phyloP scores from a whole-genome alignment of 2,797 vertebrate species.

The Tokudaia tokunoshimensis region DNA sequence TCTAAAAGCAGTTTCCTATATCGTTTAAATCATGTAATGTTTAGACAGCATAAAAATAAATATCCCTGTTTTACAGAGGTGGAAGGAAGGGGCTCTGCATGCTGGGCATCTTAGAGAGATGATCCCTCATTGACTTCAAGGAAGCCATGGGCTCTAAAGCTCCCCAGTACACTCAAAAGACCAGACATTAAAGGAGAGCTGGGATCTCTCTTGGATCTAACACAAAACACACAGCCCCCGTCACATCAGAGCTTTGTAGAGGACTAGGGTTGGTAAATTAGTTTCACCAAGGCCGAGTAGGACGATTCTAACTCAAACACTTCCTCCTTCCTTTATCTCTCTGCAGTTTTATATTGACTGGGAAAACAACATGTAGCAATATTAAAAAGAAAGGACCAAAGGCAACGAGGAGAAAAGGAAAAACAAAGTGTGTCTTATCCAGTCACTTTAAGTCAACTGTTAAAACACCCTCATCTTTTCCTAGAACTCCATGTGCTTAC shows the following conservation, averaged over 20 bases:
- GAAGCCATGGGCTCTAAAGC: neutral
- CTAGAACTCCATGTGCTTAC: neutral
- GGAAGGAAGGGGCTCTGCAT: neutral
- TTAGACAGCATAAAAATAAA: slow-evolving; percentile 18
- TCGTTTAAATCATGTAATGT: slow-evolving; percentile 27
- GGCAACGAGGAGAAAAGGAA: neutral
- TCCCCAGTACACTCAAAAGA: neutral
- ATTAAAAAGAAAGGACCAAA: neutral
- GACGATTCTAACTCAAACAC: slow-evolving; percentile 6
- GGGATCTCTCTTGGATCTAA: neutral
- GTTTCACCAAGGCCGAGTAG: slow-evolving; percentile 12
- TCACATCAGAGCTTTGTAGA: neutral
- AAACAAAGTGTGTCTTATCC: neutral
- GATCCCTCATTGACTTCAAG: neutral
- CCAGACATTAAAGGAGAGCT: neutral
- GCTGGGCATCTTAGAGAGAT: neutral
- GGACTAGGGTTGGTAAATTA: neutral
- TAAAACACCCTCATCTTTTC: slow-evolving; percentile 9
- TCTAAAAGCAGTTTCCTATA: slow-evolving; percentile 9
- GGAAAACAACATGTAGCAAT: slow-evolving; percentile 17
- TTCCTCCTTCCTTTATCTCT: neutral
- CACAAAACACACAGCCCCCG: neutral
- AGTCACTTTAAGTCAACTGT: neutral
- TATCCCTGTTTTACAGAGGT: neutral
- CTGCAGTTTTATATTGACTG: neutral